Percentiles rank a stretch among this genome's conserved stretches.
phyloP scores from a whole-genome alignment of 2,113 vertebrate genomes.

The Heptranchias perlo region DNA sequence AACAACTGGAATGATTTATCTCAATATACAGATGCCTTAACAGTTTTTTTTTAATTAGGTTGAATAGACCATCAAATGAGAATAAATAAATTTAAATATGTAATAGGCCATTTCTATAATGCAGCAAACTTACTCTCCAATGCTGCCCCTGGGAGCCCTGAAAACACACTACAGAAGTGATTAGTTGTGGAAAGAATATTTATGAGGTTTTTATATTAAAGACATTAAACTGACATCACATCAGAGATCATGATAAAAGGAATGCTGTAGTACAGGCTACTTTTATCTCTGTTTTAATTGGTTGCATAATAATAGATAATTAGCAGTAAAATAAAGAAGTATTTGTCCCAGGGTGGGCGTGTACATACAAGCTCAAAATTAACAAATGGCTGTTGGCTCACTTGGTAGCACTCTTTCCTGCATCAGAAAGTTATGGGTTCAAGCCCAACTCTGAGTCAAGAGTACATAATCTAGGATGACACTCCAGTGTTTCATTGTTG shows the following conservation, averaged over 20 bases:
- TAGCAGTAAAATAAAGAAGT: background rate
- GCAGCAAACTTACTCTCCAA: background rate
- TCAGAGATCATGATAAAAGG: background rate
- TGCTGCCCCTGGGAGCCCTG: background rate
- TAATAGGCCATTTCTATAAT: background rate
- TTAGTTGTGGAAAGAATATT: background rate
- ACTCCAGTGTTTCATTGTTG: background rate
- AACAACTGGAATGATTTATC: background rate
- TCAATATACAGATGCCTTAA: background rate
- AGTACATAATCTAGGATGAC: background rate
- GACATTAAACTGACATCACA: background rate
- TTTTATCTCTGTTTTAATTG: conserved; percentile 1
- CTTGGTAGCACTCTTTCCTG: background rate
- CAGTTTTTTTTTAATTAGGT: background rate
- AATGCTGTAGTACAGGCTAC: background rate
- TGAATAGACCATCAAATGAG: background rate
- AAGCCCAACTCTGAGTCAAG: background rate
- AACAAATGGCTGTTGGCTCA: background rate
- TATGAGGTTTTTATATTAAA: background rate
- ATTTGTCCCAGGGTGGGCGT: background rate
- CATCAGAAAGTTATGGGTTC: background rate
- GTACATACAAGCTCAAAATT: background rate
- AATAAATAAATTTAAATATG: background rate
- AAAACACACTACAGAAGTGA: background rate
- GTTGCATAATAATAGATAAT: background rate